phyloP scores from a whole-genome alignment of 2,797 vertebrate genomes.

The Sylvilagus floridanus region DNA sequence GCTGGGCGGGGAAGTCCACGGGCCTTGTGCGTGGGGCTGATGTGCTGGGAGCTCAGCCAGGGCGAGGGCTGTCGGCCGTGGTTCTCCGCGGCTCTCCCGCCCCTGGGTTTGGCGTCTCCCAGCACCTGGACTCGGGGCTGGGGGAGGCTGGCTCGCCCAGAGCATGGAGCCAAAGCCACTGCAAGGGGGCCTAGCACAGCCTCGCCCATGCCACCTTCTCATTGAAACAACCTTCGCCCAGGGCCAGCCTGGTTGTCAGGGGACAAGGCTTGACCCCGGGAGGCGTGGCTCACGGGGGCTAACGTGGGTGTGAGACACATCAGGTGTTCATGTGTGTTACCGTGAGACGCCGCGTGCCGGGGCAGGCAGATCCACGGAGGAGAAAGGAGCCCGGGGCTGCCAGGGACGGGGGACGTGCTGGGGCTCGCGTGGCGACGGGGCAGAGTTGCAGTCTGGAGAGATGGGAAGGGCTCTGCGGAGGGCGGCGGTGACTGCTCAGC shows the following conservation, averaged over 20 bases:
- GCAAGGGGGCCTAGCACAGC: rapidly evolving
- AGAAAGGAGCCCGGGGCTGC: too few relatives aligned
- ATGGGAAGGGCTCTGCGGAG: too few relatives aligned
- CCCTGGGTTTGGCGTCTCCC: rapidly evolving
- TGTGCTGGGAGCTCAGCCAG: background rate
- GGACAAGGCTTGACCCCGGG: background rate
- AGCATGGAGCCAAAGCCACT: background rate
- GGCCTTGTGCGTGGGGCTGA: background rate
- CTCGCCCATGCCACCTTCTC: rapidly evolving
- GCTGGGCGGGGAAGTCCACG: rapidly evolving
- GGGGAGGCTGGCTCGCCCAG: background rate
- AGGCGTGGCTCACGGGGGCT: rapidly evolving
- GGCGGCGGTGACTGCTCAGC: too few relatives aligned
- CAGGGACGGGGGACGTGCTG: too few relatives aligned
- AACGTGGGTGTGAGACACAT: too few relatives aligned
- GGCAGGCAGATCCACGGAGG: rapidly evolving
- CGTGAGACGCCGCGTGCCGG: background rate
- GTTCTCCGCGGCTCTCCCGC: rapidly evolving
- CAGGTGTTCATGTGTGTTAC: too few relatives aligned
- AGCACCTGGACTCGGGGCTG: rapidly evolving
- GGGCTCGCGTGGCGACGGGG: too few relatives aligned
- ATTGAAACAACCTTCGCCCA: background rate
- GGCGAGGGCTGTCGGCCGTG: rapidly evolving
- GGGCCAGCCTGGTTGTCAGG: background rate
- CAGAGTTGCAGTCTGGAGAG: too few relatives aligned